phyloP scores from a whole-genome alignment of 1,140 invertebrate species.

The Leptoteleia sp. region DNA sequence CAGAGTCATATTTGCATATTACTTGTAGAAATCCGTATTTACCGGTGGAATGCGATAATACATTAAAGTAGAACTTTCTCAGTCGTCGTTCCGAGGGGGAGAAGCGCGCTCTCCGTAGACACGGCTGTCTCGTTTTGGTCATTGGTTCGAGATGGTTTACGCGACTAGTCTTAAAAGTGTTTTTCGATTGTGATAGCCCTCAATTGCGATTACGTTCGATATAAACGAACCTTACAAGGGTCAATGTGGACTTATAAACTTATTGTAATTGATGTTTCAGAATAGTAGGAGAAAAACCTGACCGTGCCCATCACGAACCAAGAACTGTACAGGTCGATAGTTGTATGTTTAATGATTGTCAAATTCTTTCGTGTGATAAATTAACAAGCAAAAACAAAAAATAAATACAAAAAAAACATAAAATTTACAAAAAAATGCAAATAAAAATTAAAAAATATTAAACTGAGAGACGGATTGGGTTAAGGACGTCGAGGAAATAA shows the following conservation, averaged over 20 bases:
- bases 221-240: slow-evolving; percentile 1
- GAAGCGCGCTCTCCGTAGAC: not conserved
- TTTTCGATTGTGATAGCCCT: slow-evolving; percentile 40
- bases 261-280: slow-evolving; percentile 16
- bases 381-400: slow-evolving; percentile 45
- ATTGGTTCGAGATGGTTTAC: slow-evolving; percentile 19
- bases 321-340: not conserved
- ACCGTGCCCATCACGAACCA: slow-evolving; percentile 1
- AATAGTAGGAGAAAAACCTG: not conserved
- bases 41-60: slow-evolving; percentile 51
- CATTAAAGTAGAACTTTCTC: slow-evolving; percentile 30
- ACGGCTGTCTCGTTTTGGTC: not conserved
- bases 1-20: slow-evolving; percentile 62
- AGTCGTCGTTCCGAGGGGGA: not conserved
- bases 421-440: slow-evolving; percentile 33
- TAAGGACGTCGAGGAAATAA: slow-evolving; percentile 54
- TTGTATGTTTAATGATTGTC: slow-evolving; percentile 48
- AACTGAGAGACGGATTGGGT: slow-evolving; percentile 59
- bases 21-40: slow-evolving; percentile 58
- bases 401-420: slow-evolving; percentile 45
- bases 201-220: slow-evolving; percentile 24
- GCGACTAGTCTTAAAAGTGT: slow-evolving; percentile 36
- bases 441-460: slow-evolving; percentile 46
- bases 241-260: slow-evolving; percentile 1
- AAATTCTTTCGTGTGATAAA: slow-evolving; percentile 59